Percentiles rank a stretch among this genome's conserved stretches.
Conservation (phyloP, 2,113 vertebrate genomes). For the Leptodactylus fuscus region DNA sequence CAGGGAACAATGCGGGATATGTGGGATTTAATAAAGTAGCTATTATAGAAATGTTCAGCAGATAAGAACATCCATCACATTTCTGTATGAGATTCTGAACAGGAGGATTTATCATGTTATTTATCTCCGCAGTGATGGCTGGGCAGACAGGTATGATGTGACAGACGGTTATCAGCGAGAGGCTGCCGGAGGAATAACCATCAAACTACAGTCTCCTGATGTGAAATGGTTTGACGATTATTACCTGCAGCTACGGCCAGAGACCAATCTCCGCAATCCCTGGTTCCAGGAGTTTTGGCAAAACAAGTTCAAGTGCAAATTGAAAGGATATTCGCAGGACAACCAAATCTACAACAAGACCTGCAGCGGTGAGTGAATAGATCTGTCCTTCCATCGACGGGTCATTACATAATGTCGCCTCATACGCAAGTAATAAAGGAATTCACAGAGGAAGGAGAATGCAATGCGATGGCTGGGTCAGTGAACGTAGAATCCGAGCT, state of each 20-base stretch:
- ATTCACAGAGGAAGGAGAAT: neutral
- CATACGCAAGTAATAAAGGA: neutral
- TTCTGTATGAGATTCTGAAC: constrained; percentile 2
- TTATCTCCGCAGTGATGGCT: constrained; percentile 85
- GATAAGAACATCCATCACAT: constrained; percentile 44
- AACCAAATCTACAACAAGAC: constrained; percentile 92
- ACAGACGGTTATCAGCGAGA: constrained; percentile 93
- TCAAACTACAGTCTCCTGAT: constrained; percentile 97
- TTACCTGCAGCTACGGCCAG: constrained; percentile 92
- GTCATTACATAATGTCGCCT: neutral
- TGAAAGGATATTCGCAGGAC: constrained; percentile 91
- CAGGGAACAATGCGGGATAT: neutral
- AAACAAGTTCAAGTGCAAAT: constrained; percentile 90
- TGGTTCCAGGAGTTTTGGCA: constrained; percentile 99
- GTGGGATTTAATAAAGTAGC: constrained; percentile 31
- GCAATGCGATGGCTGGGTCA: neutral
- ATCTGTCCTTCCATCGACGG: neutral
- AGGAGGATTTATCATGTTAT: constrained; percentile 56
- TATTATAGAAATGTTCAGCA: constrained; percentile 37
- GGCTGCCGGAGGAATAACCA: constrained; percentile 94
- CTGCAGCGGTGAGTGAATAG: constrained; percentile 86
- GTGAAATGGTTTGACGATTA: constrained; percentile 99
- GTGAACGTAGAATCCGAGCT: neutral
- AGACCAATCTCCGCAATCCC: constrained; percentile 92
- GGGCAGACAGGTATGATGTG: constrained; percentile 97